These are phyloP conservation scores for Leuciscus idus DNA, from an alignment of 2,113 vertebrate species.

Conservation along the genomic window DNA sequence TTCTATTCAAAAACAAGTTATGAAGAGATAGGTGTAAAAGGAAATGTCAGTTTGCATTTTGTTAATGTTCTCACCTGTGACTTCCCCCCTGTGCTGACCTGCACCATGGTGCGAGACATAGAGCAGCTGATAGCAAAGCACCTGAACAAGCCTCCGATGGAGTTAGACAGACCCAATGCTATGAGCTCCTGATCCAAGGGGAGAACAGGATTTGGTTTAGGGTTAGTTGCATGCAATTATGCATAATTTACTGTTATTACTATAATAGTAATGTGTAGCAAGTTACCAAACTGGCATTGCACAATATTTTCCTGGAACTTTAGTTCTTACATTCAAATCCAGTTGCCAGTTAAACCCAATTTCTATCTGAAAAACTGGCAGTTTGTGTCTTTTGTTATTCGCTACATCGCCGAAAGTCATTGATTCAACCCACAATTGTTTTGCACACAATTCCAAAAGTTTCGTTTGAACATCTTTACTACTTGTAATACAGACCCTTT, in stretches of 20 bases:
- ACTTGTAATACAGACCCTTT: background rate
- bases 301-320: background rate
- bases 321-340: background rate
- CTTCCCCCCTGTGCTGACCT: constrained; percentile 88
- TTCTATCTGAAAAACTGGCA: background rate
- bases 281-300: background rate
- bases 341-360: background rate
- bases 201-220: background rate
- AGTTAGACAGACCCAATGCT: constrained; percentile 87
- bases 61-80: constrained; percentile 81
- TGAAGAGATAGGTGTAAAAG: background rate
- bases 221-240: too few relatives aligned
- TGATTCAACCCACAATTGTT: background rate
- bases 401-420: background rate
- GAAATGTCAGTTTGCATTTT: background rate
- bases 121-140: constrained; percentile 93
- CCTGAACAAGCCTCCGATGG: constrained; percentile 87
- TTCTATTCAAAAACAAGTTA: background rate
- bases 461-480: background rate
- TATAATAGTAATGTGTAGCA: too few relatives aligned
- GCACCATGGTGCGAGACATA: constrained; percentile 92
- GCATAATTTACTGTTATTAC: too few relatives aligned
- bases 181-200: constrained; percentile 83
- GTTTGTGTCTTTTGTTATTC: background rate
- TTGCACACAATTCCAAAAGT: background rate